Percentiles rank a stretch among this genome's conserved stretches.
These are phyloP conservation scores for Paratilapia polleni DNA, from an alignment of 2,113 vertebrate genomes.

Conservation along the genomic window DNA sequence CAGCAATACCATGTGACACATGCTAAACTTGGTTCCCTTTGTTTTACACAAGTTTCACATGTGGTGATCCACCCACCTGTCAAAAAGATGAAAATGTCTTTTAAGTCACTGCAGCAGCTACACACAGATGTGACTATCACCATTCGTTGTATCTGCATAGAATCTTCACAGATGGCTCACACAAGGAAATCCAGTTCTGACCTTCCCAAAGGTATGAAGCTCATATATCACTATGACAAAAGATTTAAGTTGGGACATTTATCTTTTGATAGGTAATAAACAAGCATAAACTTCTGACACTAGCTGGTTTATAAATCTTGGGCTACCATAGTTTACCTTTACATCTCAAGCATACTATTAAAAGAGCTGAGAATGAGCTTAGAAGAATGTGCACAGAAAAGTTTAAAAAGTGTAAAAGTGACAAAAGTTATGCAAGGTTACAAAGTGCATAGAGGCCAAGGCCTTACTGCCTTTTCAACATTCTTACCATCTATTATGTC, in stretches of 20 bases:
- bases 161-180: slow-evolving; percentile 40
- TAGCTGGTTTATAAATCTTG: slow-evolving; percentile 25
- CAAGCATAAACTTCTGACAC: slow-evolving; percentile 38
- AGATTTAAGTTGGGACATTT: slow-evolving; percentile 56
- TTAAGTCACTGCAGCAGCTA: slow-evolving; percentile 39
- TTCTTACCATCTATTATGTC: background rate
- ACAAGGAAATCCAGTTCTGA: slow-evolving; percentile 37
- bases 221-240: slow-evolving; percentile 63
- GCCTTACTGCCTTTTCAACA: background rate
- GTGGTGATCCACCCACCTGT: slow-evolving; percentile 36
- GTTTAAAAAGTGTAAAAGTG: background rate
- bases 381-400: background rate
- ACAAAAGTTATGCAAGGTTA: background rate
- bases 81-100: slow-evolving; percentile 55
- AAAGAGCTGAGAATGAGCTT: background rate
- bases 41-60: slow-evolving; percentile 49
- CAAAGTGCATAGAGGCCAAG: background rate
- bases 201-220: slow-evolving; percentile 48
- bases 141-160: slow-evolving; percentile 31
- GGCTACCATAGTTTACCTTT: background rate
- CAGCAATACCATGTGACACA: background rate
- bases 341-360: background rate
- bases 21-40: slow-evolving; percentile 21
- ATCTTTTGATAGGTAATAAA: slow-evolving; percentile 44
- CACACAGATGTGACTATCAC: slow-evolving; percentile 47